A percentile compares a stretch with the other conserved stretches of the same genome.
phyloP scores from a whole-genome alignment of 2,888 invertebrate genomes.

The Oegoconia quadripuncta region DNA sequence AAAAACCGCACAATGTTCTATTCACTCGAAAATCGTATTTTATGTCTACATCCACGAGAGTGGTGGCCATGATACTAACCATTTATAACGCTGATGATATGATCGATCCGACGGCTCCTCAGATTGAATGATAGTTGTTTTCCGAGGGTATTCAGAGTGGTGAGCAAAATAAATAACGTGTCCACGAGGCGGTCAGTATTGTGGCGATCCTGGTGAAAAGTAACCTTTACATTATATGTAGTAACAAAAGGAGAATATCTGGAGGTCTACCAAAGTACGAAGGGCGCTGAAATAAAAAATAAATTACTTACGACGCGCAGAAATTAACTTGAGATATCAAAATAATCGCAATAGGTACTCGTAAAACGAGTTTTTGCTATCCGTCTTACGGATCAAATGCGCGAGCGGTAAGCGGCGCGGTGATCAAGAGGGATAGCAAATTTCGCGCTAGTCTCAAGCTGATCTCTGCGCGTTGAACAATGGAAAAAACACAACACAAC shows the following conservation, averaged over 20 bases:
- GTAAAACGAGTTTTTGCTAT: neutral
- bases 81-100: constrained; percentile 41
- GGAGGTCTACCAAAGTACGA: neutral
- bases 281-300: neutral
- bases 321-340: neutral
- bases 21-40: neutral
- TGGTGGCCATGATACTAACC: constrained; percentile 28
- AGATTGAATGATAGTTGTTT: constrained; percentile 55
- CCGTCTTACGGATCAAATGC: too few relatives aligned
- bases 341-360: neutral
- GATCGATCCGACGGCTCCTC: constrained; percentile 44
- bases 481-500: too few relatives aligned
- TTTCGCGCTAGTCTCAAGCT: too few relatives aligned
- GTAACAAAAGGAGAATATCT: neutral
- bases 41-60: neutral
- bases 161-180: constrained; percentile 56
- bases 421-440: too few relatives aligned
- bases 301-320: neutral
- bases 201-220: constrained; percentile 40
- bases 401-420: too few relatives aligned
- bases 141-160: constrained; percentile 50
- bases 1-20: too few relatives aligned
- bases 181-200: constrained; percentile 50
- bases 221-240: neutral
- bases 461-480: too few relatives aligned